Conservation (phyloP, 1,140 invertebrate species). For the Solen grandis region DNA sequence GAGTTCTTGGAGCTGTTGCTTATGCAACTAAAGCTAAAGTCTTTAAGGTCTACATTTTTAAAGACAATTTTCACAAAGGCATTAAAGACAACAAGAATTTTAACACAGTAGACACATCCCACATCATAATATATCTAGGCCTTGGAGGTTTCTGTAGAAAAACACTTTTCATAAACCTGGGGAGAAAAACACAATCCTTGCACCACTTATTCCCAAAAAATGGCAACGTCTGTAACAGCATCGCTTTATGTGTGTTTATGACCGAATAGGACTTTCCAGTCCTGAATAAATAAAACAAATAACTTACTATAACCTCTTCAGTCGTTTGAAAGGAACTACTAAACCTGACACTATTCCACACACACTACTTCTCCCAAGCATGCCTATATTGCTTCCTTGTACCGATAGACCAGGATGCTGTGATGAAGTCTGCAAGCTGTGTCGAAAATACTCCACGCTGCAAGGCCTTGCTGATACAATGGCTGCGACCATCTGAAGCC, state of each 20-base stretch:
- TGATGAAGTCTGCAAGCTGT: background rate
- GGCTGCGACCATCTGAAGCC: background rate
- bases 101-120: no score
- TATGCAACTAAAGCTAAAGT: no score
- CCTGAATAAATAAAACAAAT: constrained; percentile 18
- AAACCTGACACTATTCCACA: background rate
- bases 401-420: background rate
- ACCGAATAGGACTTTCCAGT: constrained; percentile 17
- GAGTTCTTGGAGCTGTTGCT: no score
- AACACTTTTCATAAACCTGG: constrained; percentile 12
- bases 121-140: background rate
- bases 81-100: no score
- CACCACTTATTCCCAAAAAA: constrained; percentile 12
- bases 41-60: no score
- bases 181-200: background rate
- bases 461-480: background rate
- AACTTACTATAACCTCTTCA: constrained; percentile 6
- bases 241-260: constrained; percentile 1
- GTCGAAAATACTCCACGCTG: constrained; percentile 2
- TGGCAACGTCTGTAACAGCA: no score
- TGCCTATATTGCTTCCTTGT: constrained; percentile 4
- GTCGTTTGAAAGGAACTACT: background rate
- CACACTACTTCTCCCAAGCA: constrained; percentile 14
- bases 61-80: no score
- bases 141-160: background rate